Evolutionary conservation across 2,797 vertebrate species (phyloP).

Genomic region (Macrochelys suwanniensis): DNA sequence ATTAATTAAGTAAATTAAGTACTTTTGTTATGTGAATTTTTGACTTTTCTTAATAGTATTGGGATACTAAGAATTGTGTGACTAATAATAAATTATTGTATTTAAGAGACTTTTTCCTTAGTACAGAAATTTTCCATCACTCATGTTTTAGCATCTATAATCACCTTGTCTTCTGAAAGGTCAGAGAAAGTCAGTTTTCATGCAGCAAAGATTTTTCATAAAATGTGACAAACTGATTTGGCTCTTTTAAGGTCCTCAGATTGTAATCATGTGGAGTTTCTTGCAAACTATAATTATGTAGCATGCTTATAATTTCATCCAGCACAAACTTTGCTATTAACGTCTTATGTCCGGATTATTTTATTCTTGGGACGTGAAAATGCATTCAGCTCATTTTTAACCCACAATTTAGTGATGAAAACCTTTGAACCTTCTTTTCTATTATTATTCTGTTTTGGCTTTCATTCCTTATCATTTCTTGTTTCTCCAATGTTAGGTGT

Average conservation of each 20-base stretch:
- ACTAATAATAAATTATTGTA: neutral
- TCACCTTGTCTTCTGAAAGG: slow-evolving; percentile 41
- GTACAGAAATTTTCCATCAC: slow-evolving; percentile 14
- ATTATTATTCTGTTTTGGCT: neutral
- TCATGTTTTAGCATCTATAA: slow-evolving; percentile 54
- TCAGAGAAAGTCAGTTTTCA: neutral
- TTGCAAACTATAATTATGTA: slow-evolving; percentile 64
- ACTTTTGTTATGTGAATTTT: neutral
- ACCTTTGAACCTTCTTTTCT: neutral
- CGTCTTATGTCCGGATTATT: slow-evolving; percentile 21
- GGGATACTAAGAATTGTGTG: slow-evolving; percentile 20
- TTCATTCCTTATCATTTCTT: neutral
- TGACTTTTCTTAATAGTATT: neutral
- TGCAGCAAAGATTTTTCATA: slow-evolving; percentile 25
- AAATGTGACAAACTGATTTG: slow-evolving; percentile 23
- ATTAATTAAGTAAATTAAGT: neutral
- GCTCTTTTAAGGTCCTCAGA: slow-evolving; percentile 31
- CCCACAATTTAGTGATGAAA: neutral
- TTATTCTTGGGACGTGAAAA: slow-evolving; percentile 28
- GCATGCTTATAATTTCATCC: slow-evolving; percentile 46
- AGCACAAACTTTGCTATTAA: slow-evolving; percentile 29
- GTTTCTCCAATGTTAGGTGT: neutral
- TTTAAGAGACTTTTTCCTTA: slow-evolving; percentile 43
- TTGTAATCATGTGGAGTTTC: slow-evolving; percentile 26
- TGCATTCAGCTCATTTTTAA: neutral